Conservation (phyloP, 2,888 invertebrate genomes). For the Agriopis marginaria region DNA sequence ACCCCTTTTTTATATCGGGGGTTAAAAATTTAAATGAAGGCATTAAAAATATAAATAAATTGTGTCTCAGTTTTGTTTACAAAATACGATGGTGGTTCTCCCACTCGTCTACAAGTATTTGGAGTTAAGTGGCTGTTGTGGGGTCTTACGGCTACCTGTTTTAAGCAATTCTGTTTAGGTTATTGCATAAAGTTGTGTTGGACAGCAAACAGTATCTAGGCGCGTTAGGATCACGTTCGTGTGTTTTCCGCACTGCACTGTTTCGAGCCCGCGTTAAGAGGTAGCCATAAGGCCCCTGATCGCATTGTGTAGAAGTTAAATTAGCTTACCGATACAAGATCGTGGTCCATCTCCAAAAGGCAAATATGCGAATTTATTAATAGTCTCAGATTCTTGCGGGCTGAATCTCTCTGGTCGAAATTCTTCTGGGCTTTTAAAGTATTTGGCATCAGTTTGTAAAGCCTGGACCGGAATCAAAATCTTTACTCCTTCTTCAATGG, state of each 20-base stretch:
- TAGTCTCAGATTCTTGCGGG: slow-evolving; percentile 48
- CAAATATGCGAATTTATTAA: slow-evolving; percentile 58
- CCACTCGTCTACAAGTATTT: too few relatives aligned
- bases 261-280: too few relatives aligned
- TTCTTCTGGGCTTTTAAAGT: slow-evolving; percentile 61
- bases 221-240: too few relatives aligned
- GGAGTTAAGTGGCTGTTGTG: too few relatives aligned
- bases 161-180: too few relatives aligned
- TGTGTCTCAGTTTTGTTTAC: not conserved
- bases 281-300: not conserved
- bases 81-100: not conserved
- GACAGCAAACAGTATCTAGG: too few relatives aligned
- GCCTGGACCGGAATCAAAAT: slow-evolving; percentile 63
- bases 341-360: slow-evolving; percentile 69
- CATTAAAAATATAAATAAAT: too few relatives aligned
- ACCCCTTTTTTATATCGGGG: too few relatives aligned
- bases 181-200: too few relatives aligned
- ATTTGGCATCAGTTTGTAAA: slow-evolving; percentile 63
- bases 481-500: slow-evolving; percentile 60
- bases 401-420: slow-evolving; percentile 67
- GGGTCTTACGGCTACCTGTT: too few relatives aligned
- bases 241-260: too few relatives aligned
- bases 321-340: slow-evolving; percentile 62
- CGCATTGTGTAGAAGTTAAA: not conserved
- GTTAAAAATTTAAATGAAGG: too few relatives aligned